phyloP scores from a whole-genome alignment of 1,140 invertebrate species.

The Oppia nitens region DNA sequence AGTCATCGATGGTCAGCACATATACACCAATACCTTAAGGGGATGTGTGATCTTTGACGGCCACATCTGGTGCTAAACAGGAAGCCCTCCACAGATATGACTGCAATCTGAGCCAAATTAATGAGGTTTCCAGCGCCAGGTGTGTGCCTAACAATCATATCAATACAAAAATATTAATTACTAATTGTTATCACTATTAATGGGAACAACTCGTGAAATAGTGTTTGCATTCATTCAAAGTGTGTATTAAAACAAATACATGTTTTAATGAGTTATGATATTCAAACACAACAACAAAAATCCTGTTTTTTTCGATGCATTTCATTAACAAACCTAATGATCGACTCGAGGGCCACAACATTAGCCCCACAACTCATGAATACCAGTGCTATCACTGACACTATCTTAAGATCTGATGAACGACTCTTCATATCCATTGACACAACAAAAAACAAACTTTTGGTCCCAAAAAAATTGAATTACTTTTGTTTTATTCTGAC shows the following conservation, averaged over 20 bases:
- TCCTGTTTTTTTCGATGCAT: neutral
- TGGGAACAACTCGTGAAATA: neutral
- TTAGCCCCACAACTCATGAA: neutral
- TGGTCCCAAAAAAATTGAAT: too few relatives aligned
- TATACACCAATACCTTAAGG: constrained; percentile 27
- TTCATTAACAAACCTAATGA: neutral
- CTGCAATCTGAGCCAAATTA: constrained; percentile 79
- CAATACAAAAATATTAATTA: too few relatives aligned
- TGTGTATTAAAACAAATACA: too few relatives aligned
- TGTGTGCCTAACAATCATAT: neutral
- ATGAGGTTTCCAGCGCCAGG: constrained; percentile 81
- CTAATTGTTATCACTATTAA: neutral
- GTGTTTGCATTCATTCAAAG: too few relatives aligned
- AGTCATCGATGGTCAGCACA: too few relatives aligned
- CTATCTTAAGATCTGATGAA: neutral
- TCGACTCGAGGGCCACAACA: neutral
- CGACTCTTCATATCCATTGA: neutral
- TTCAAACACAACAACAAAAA: neutral
- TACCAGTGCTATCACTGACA: neutral
- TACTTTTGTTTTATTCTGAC: too few relatives aligned
- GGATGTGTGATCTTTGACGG: constrained; percentile 43
- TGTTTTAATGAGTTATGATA: too few relatives aligned
- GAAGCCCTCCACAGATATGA: constrained; percentile 80
- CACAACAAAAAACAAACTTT: neutral
- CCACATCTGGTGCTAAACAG: constrained; percentile 72